Conservation (phyloP, 2,113 vertebrate genomes). For the Cyphomyrus plagiostoma region DNA sequence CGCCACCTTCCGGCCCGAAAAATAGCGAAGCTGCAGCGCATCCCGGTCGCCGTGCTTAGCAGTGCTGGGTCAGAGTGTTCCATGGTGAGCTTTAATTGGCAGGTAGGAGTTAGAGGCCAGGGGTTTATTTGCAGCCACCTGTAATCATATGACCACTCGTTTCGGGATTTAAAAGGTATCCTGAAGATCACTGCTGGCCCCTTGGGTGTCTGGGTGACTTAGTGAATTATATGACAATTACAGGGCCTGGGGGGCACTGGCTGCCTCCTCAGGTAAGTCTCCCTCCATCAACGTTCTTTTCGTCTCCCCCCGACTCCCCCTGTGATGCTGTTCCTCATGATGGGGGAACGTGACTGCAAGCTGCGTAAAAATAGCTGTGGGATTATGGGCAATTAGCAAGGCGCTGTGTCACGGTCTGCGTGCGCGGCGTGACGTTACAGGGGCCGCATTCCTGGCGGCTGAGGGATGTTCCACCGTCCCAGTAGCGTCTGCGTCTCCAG, state of each 20-base stretch:
- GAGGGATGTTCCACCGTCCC: constrained; percentile 19
- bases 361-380: constrained; percentile 27
- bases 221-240: background rate
- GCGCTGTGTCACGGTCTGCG: constrained; percentile 19
- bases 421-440: constrained; percentile 25
- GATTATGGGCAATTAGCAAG: constrained; percentile 27
- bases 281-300: background rate
- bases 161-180: background rate
- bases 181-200: background rate
- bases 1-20: background rate
- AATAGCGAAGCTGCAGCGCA: background rate
- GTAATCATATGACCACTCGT: background rate
- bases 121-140: background rate
- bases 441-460: constrained; percentile 27
- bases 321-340: background rate
- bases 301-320: too few species aligned
- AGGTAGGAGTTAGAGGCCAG: background rate
- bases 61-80: background rate
- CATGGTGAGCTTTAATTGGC: background rate
- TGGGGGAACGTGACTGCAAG: background rate
- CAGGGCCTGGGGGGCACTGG: background rate
- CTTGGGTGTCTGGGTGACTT: background rate
- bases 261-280: background rate
- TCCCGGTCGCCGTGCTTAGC: background rate
- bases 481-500: background rate